Conservation (phyloP, 92 coral and sea anemone species). For the Pocillopora grandis region DNA sequence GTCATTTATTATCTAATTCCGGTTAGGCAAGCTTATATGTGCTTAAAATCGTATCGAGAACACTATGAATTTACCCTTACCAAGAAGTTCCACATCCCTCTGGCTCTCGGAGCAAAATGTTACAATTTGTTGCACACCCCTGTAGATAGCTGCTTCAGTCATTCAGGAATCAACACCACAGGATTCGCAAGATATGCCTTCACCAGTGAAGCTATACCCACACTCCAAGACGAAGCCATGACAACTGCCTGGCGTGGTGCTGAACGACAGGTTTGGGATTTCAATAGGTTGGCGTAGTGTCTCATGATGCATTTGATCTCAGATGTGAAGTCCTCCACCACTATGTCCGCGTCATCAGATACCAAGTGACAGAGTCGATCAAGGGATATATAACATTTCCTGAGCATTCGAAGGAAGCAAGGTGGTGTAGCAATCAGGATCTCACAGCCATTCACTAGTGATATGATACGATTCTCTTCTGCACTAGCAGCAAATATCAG, state of each 20-base stretch:
- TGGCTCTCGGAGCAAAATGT: conserved; percentile 59
- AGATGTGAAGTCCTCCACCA: conserved; percentile 84
- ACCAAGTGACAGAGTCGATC: conserved; percentile 85
- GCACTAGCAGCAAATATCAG: conserved; percentile 83
- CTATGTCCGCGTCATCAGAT: conserved; percentile 80
- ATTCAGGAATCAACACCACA: conserved; percentile 72
- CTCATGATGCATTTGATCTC: conserved; percentile 89
- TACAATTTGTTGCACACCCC: conserved; percentile 71
- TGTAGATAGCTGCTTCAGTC: conserved; percentile 82
- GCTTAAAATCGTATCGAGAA: no score
- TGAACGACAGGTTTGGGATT: conserved; percentile 71
- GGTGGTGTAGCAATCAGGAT: conserved; percentile 88
- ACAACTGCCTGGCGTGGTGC: conserved; percentile 87
- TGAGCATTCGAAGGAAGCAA: conserved; percentile 86
- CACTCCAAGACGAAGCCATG: conserved; percentile 87
- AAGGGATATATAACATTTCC: conserved; percentile 66
- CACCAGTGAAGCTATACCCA: conserved; percentile 81
- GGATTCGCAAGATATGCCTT: conserved; percentile 92
- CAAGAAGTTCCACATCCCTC: conserved; percentile 56
- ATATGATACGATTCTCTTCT: conserved; percentile 73
- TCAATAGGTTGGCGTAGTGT: conserved; percentile 69
- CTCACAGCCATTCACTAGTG: conserved; percentile 91
- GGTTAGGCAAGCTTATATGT: no score
- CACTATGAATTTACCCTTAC: conserved; percentile 26
- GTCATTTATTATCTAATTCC: no score